Conservation (phyloP, 2,888 invertebrate species). For the Myopa testacea region DNA sequence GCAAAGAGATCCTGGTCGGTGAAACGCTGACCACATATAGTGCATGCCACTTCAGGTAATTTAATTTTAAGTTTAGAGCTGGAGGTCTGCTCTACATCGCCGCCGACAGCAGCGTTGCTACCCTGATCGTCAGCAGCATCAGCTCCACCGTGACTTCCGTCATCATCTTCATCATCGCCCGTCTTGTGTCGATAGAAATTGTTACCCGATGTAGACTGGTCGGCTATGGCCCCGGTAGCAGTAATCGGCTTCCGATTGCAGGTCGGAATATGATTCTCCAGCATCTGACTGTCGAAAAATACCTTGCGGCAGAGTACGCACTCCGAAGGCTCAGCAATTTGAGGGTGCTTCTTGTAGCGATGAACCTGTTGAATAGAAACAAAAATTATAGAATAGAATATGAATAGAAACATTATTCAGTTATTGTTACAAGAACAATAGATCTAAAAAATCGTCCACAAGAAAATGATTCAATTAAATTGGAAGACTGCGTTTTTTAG, state of each 20-base stretch:
- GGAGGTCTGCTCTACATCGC: slow-evolving; percentile 38
- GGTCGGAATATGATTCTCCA: slow-evolving; percentile 64
- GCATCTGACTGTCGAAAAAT: slow-evolving; percentile 67
- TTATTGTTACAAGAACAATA: no score
- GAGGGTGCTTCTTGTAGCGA: slow-evolving; percentile 69
- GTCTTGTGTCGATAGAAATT: slow-evolving; percentile 55
- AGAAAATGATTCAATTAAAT: no score
- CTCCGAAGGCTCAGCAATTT: slow-evolving; percentile 65
- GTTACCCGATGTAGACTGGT: slow-evolving; percentile 44
- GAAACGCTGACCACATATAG: slow-evolving; percentile 65
- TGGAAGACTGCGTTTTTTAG: no score
- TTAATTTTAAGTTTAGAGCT: slow-evolving; percentile 57
- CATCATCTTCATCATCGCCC: slow-evolving; percentile 59
- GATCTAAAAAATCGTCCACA: no score
- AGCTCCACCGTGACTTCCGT: slow-evolving; percentile 44
- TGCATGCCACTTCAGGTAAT: slow-evolving; percentile 65
- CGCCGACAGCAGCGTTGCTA: slow-evolving; percentile 44
- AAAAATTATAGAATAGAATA: no score
- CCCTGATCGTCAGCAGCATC: slow-evolving; percentile 45
- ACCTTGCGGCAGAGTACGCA: slow-evolving; percentile 67
- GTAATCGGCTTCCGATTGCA: slow-evolving; percentile 62
- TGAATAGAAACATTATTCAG: no score
- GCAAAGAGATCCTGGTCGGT: slow-evolving; percentile 66
- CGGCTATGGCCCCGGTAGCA: slow-evolving; percentile 52
- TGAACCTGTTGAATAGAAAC: slow-evolving; percentile 57